Conservation (phyloP, 2,113 vertebrate genomes). For the Onychostruthus taczanowskii region DNA sequence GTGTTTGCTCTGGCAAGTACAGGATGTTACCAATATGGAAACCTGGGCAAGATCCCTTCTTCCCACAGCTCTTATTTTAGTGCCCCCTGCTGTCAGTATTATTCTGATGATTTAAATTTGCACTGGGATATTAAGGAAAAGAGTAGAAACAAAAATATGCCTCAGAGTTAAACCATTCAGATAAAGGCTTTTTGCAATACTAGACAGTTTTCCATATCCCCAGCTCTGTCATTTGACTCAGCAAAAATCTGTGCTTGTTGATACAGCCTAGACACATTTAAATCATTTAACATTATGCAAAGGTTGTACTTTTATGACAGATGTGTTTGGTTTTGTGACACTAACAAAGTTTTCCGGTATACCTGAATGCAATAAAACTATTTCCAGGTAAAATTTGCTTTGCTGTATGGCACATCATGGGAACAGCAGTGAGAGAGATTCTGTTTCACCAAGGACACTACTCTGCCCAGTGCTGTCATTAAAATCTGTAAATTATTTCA, state of each 20-base stretch:
- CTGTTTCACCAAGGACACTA: not conserved
- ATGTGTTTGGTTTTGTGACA: not conserved
- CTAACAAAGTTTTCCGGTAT: not conserved
- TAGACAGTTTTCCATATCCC: not conserved
- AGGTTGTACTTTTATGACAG: not conserved
- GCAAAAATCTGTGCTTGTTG: not conserved
- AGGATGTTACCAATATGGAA: rapidly evolving
- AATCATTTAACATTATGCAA: not conserved
- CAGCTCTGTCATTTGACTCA: not conserved
- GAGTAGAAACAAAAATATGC: not conserved
- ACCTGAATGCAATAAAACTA: not conserved
- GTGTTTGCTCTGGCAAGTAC: not conserved
- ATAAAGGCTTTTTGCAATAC: not conserved
- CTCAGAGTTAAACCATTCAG: not conserved
- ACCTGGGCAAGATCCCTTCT: not conserved
- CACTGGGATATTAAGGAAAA: not conserved
- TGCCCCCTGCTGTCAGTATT: constrained; percentile 6
- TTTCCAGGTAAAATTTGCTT: not conserved
- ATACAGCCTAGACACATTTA: not conserved
- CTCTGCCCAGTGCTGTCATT: not conserved
- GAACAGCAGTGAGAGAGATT: not conserved
- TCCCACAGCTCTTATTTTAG: not conserved
- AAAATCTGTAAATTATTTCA: not conserved
- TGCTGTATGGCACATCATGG: not conserved
- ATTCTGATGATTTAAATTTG: not conserved